These are phyloP conservation scores for Sarcophaga bullata DNA, from an alignment of 1,140 invertebrate species.

Conservation along the genomic window DNA sequence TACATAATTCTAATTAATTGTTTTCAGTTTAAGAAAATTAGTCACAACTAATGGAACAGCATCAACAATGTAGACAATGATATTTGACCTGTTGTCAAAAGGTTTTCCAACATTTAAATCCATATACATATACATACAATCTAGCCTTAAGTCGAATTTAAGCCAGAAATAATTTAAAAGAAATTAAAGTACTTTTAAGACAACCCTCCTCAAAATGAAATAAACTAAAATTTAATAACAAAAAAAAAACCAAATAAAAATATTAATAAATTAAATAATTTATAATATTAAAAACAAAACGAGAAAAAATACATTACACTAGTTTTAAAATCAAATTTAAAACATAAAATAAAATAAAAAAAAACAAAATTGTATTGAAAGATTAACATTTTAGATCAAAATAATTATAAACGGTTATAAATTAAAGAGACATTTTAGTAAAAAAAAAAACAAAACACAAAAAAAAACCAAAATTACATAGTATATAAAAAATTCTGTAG, in stretches of 20 bases:
- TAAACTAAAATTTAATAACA: not conserved
- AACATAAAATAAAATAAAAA: not conserved
- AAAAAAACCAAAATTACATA: constrained; percentile 13
- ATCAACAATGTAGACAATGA: constrained; percentile 24
- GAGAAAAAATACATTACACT: not conserved
- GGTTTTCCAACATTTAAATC: constrained; percentile 20
- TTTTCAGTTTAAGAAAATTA: not conserved
- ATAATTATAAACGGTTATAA: constrained; percentile 26
- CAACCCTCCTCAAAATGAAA: constrained; percentile 31
- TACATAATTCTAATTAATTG: constrained; percentile 8
- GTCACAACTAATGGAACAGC: not conserved
- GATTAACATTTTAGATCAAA: constrained; percentile 41
- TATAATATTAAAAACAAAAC: constrained; percentile 31
- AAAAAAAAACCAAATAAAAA: constrained; percentile 22
- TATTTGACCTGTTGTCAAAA: constrained; percentile 28
- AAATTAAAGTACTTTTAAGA: not conserved
- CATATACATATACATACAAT: constrained; percentile 15
- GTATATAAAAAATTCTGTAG: constrained; percentile 28
- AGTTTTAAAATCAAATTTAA: not conserved
- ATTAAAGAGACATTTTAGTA: not conserved
- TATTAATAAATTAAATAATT: constrained; percentile 29
- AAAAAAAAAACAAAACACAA: constrained; percentile 10
- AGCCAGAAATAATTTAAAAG: not conserved
- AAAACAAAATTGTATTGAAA: constrained; percentile 1
- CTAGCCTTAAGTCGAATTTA: constrained; percentile 41